Conservation (phyloP, 2,797 vertebrate species). For the Ctenochaetus hawaiiensis region DNA sequence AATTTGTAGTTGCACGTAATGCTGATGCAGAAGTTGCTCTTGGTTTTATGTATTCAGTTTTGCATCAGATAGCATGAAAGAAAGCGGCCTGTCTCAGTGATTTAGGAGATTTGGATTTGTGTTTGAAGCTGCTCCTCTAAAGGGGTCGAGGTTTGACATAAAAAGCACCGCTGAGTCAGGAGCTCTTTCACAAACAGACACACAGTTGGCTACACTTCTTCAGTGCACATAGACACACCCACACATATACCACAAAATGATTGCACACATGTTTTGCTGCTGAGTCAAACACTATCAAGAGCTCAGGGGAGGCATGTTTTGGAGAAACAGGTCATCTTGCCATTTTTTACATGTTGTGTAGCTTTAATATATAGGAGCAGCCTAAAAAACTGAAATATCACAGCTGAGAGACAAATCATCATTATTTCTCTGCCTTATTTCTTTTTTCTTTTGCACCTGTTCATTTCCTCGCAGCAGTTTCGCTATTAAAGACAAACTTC, state of each 20-base stretch:
- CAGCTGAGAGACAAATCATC: neutral
- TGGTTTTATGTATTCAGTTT: conserved; percentile 1
- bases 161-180: conserved; percentile 70
- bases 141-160: conserved; percentile 67
- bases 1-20: conserved; percentile 9
- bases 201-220: conserved; percentile 11
- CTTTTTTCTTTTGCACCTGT: neutral
- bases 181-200: conserved; percentile 46
- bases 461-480: neutral
- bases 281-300: conserved; percentile 48
- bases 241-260: conserved; percentile 16
- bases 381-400: neutral
- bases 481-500: conserved; percentile 28
- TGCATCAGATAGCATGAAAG: conserved; percentile 61
- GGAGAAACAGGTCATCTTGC: conserved; percentile 7
- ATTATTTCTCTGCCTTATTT: neutral
- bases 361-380: neutral
- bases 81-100: conserved; percentile 56
- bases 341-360: conserved; percentile 10
- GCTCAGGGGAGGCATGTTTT: conserved; percentile 6
- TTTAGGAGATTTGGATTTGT: conserved; percentile 70
- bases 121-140: conserved; percentile 72
- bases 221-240: neutral
- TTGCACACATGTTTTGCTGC: conserved; percentile 24
- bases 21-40: conserved; percentile 3